Conservation (phyloP, 2,888 invertebrate species). For the Eupithecia abbreviata region DNA sequence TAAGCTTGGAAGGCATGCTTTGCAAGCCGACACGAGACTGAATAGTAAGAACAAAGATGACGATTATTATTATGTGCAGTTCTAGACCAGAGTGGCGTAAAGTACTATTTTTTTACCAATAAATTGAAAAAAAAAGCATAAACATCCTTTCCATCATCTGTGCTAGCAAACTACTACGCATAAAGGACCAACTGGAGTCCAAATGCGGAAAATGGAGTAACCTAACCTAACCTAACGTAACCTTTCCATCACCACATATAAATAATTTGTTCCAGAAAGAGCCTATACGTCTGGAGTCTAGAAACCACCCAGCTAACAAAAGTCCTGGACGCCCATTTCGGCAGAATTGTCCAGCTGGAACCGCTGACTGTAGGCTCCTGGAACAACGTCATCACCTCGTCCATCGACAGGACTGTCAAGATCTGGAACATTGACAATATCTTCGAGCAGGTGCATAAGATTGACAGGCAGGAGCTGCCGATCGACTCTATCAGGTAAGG, state of each 20-base stretch:
- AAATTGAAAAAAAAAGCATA: too few species aligned
- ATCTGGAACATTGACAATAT: slow-evolving; percentile 99
- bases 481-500: slow-evolving; percentile 94
- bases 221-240: too few species aligned
- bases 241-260: background rate
- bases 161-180: too few species aligned
- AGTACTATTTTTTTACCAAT: too few species aligned
- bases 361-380: slow-evolving; percentile 94
- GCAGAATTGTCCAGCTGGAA: slow-evolving; percentile 95
- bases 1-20: too few species aligned
- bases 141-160: background rate
- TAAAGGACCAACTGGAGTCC: too few species aligned
- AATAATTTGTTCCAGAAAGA: slow-evolving; percentile 85
- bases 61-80: too few species aligned
- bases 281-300: slow-evolving; percentile 96
- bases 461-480: slow-evolving; percentile 96
- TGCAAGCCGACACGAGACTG: too few species aligned
- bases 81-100: too few species aligned
- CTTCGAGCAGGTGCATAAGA: slow-evolving; percentile 98
- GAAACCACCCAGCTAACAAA: slow-evolving; percentile 92
- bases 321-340: slow-evolving; percentile 97
- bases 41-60: too few species aligned
- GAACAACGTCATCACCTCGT: slow-evolving; percentile 98
- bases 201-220: too few species aligned
- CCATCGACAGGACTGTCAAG: slow-evolving; percentile 98